These are phyloP conservation scores for Agriopis leucophaearia DNA, from an alignment of 2,888 invertebrate genomes.

Conservation along the genomic window DNA sequence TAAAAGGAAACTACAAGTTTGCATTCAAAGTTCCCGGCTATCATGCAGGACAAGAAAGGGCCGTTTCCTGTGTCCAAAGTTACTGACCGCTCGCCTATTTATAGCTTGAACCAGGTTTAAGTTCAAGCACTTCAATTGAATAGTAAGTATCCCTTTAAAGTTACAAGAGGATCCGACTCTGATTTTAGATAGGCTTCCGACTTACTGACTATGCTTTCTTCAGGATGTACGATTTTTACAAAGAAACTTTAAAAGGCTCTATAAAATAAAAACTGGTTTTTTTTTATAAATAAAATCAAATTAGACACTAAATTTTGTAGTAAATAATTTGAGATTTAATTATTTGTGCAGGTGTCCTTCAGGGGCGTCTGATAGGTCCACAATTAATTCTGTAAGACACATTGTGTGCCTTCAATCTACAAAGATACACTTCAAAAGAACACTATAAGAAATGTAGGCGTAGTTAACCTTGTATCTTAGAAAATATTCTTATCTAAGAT, in stretches of 20 bases:
- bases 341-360: neutral
- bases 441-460: neutral
- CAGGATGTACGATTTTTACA: neutral
- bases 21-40: neutral
- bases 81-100: conserved; percentile 47
- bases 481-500: neutral
- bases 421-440: neutral
- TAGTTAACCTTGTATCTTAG: conserved; percentile 4
- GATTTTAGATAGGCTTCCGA: conserved; percentile 38
- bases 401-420: neutral
- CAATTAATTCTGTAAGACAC: neutral
- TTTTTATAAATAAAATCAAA: neutral
- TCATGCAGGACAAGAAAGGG: conserved; percentile 31
- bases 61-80: conserved; percentile 46
- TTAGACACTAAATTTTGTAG: neutral
- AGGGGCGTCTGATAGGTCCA: neutral
- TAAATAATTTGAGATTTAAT: neutral
- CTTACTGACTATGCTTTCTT: conserved; percentile 24
- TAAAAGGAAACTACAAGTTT: neutral
- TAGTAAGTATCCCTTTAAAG: conserved; percentile 42
- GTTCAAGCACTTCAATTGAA: conserved; percentile 45
- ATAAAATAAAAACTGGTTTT: neutral
- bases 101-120: conserved; percentile 47
- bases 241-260: neutral
- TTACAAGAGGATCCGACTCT: conserved; percentile 30